phyloP scores from a whole-genome alignment of 1,140 invertebrate species.

The Drosophila nigromelanica region DNA sequence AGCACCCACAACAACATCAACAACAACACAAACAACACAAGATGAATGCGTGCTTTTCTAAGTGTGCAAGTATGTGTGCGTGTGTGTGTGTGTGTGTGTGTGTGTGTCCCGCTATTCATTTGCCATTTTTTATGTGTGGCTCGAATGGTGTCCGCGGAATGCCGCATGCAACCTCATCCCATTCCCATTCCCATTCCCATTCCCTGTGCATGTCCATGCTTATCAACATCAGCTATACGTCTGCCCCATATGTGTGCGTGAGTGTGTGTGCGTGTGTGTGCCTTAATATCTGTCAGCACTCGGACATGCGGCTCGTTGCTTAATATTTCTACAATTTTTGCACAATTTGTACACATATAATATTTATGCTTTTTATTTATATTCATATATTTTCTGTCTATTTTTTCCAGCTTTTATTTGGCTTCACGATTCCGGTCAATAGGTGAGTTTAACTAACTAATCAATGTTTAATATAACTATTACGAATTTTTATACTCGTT shows the following conservation, averaged over 20 bases:
- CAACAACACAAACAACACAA: constrained; percentile 24
- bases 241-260: background rate
- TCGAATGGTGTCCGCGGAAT: constrained; percentile 32
- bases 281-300: constrained; percentile 26
- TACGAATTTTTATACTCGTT: background rate
- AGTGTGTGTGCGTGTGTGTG: background rate
- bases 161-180: background rate
- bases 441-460: constrained; percentile 21
- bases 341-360: constrained; percentile 14
- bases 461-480: background rate
- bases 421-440: background rate
- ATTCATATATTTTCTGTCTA: background rate
- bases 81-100: constrained; percentile 17
- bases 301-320: constrained; percentile 18
- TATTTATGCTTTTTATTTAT: background rate
- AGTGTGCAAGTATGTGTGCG: background rate
- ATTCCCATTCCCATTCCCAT: background rate
- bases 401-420: constrained; percentile 1
- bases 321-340: constrained; percentile 26
- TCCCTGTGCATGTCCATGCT: constrained; percentile 15
- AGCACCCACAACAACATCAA: too few relatives aligned
- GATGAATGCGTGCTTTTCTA: constrained; percentile 18
- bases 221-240: constrained; percentile 33
- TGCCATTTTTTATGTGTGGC: constrained; percentile 45
- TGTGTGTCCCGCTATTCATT: constrained; percentile 52